Conservation (phyloP, 2,888 invertebrate species). For the Belgica antarctica region DNA sequence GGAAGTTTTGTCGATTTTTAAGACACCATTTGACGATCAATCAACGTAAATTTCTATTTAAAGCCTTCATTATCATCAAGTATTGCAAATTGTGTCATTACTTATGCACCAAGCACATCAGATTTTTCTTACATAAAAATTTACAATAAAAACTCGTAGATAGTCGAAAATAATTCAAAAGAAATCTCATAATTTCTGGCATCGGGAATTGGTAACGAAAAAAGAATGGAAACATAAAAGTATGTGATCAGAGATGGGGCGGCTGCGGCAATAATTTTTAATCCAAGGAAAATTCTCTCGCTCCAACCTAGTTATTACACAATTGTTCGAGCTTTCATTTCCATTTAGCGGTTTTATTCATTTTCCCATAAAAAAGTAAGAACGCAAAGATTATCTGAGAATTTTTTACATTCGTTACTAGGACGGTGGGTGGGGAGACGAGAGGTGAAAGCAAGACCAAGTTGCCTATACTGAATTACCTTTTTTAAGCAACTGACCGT, state of each 20-base stretch:
- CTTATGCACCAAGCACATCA: not conserved
- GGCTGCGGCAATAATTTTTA: not conserved
- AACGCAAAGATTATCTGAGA: constrained; percentile 22
- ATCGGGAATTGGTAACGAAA: not conserved
- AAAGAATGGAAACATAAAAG: not conserved
- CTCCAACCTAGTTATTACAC: constrained; percentile 15
- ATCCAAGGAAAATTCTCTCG: not conserved
- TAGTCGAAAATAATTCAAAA: constrained; percentile 28
- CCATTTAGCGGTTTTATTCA: constrained; percentile 31
- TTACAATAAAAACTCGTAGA: constrained; percentile 13
- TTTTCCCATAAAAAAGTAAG: not conserved
- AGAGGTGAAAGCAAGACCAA: too few relatives aligned
- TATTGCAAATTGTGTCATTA: too few relatives aligned
- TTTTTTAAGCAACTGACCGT: constrained; percentile 26
- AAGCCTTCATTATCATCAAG: not conserved
- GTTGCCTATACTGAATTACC: constrained; percentile 2
- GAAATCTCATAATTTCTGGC: constrained; percentile 21
- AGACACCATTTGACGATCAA: not conserved
- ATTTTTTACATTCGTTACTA: constrained; percentile 27
- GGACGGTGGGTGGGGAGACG: not conserved
- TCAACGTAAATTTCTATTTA: not conserved
- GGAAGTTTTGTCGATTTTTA: too few relatives aligned
- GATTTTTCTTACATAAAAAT: constrained; percentile 18
- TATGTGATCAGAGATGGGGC: not conserved
- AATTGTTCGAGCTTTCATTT: constrained; percentile 22